Base-by-base conservation (phyloP, 2,888 invertebrate genomes). In the Tetrapedia diversipes region DNA sequence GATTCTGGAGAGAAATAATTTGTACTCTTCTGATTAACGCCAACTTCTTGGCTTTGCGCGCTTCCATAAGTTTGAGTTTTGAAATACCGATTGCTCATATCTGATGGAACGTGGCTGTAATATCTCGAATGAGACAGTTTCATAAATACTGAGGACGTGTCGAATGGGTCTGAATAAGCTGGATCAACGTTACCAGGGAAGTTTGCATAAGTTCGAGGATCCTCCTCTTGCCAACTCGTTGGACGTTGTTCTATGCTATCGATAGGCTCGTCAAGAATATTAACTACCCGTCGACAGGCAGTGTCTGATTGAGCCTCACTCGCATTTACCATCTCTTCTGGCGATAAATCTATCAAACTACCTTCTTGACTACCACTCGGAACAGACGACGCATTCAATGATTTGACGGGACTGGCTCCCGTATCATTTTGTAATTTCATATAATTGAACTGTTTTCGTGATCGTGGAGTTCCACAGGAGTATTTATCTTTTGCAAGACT, bases 371-470 rank as follows among this genome's bases (percentile, higher is more conserved):
- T 84, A 19, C 57, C 92, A 83, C 91, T 92, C 0, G 92, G 90
- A 66, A 91, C 89, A 0, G 90, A 89, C 7, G 90, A 89, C 7
- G 92, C 92, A 57, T 93, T 91, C 0, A 90, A 88, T 1, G 89
- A 85, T 64, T 93, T 84, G 71, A 89, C 72, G 0, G 92, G 91
- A 86, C 90, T 91, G 64, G 89, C 86, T 61, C 89, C 85, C 4
- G 88, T 73, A 61, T 97, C 97, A 89, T 97, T 97, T 69, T 95
- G 94, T 29, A 98, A 93, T 89, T 97, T 97, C 84, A 95, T 95
- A 89, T 98, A 97, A 87, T 95, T 95, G 88, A 96, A 97, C 89
- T 97, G 96, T 86, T 96, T 95, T 88, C 92, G 86, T 85, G 93
- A 81, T 78, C 92, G 84, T 4, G 87, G 86, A 73, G 92, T 85